A percentile compares a stretch with the other conserved stretches of the same genome.
Conservation (phyloP, 2,797 vertebrate genomes). For the Rhynchotus rufescens region DNA sequence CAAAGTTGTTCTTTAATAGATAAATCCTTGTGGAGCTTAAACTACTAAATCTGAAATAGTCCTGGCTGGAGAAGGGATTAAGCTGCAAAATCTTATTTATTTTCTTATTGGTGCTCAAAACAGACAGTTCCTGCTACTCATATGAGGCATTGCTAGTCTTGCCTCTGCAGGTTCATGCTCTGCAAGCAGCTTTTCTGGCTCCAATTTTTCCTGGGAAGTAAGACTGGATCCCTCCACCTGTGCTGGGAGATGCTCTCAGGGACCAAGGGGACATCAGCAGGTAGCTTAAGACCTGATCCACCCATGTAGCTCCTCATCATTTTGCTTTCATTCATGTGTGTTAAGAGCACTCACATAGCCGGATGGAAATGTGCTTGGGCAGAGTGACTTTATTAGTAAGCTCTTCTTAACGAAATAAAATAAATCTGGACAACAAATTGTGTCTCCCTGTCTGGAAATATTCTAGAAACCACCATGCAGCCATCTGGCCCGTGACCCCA, state of each 20-base stretch:
- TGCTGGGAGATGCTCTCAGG: not conserved
- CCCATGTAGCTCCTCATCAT: not conserved
- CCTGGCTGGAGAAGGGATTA: slow-evolving; percentile 25
- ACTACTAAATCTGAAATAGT: slow-evolving; percentile 14
- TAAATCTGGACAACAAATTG: not conserved
- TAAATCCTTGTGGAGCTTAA: slow-evolving; percentile 35
- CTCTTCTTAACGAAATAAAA: not conserved
- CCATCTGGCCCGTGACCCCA: not conserved
- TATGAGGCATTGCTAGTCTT: not conserved
- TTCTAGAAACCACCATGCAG: not conserved
- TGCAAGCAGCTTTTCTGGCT: not conserved
- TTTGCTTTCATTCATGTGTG: not conserved
- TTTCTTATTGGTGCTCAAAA: not conserved
- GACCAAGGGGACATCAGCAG: not conserved
- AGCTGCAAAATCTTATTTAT: not conserved
- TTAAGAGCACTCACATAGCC: not conserved
- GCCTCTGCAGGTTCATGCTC: not conserved
- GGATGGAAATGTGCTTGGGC: not conserved
- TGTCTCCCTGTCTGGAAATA: not conserved
- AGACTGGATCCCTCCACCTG: not conserved
- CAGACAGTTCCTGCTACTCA: not conserved
- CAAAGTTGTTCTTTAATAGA: slow-evolving; percentile 27
- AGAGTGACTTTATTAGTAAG: not conserved
- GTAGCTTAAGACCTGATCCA: not conserved
- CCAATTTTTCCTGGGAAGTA: not conserved